Evolutionary conservation across 35 echinoderm and acorn worm species (phyloP).

Genomic region (Diadema setosum): DNA sequence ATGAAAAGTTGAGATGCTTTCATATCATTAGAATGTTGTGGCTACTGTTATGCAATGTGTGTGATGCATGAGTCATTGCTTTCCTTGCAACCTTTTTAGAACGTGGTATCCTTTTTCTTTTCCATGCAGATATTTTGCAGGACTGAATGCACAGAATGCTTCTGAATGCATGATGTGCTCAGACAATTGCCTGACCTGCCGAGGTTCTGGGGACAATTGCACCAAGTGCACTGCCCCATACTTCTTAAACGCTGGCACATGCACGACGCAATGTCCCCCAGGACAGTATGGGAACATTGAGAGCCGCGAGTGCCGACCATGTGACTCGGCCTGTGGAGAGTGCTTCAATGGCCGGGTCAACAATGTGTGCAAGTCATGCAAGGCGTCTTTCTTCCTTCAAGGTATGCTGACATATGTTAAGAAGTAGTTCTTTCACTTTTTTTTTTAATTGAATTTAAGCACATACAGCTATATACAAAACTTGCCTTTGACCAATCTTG

Average conservation of each 20-base stretch:
- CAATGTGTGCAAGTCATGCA: conserved; percentile 60
- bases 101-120: too few relatives aligned
- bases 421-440: too few relatives aligned
- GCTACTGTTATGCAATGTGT: too few relatives aligned
- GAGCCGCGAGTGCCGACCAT: conserved; percentile 26
- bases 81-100: too few relatives aligned
- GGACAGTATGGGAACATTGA: conserved; percentile 69
- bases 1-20: too few relatives aligned
- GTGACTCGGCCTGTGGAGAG: conserved; percentile 42
- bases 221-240: conserved; percentile 27
- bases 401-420: conserved; percentile 52
- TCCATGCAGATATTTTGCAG: too few relatives aligned
- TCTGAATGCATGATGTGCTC: conserved; percentile 48
- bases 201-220: conserved; percentile 17
- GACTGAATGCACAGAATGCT: too few relatives aligned
- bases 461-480: too few relatives aligned
- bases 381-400: conserved; percentile 43
- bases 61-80: too few relatives aligned
- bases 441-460: too few relatives aligned
- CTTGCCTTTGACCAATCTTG: too few relatives aligned
- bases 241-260: conserved; percentile 50
- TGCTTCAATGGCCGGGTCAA: conserved; percentile 73
- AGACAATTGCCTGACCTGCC: conserved; percentile 34
- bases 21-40: too few relatives aligned
- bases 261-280: conserved; percentile 24